Conservation (phyloP, 2,113 vertebrate species). For the Sebastes schlegelii region DNA sequence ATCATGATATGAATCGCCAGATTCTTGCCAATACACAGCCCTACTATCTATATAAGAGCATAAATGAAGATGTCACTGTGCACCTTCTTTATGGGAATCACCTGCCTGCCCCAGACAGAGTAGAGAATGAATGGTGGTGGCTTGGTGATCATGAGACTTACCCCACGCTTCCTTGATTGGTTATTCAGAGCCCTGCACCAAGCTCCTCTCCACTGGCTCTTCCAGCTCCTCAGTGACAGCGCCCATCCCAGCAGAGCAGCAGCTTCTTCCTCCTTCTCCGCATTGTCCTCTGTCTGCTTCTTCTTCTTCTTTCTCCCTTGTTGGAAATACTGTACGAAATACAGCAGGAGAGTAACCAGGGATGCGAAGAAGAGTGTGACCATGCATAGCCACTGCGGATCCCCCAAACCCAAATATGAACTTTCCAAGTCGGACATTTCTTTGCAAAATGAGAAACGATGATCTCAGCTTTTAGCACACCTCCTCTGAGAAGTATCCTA, state of each 20-base stretch:
- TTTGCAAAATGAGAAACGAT: conserved; percentile 52
- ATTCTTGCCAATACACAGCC: no score
- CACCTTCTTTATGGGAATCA: no score
- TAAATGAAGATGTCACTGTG: no score
- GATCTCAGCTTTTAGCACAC: conserved; percentile 42
- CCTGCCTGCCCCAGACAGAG: not conserved
- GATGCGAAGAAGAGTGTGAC: conserved; percentile 87
- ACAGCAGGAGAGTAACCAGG: conserved; percentile 83
- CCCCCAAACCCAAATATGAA: conserved; percentile 77
- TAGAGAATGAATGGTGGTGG: not conserved
- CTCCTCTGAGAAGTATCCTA: conserved; percentile 42
- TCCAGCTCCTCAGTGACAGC: conserved; percentile 90
- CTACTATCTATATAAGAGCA: no score
- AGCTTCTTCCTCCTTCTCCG: conserved; percentile 82
- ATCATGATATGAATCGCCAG: no score
- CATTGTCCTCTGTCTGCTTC: conserved; percentile 24
- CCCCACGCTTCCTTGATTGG: conserved; percentile 83
- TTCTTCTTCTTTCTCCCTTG: conserved; percentile 44
- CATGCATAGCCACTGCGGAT: conserved; percentile 87
- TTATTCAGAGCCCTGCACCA: conserved; percentile 89
- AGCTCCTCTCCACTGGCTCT: conserved; percentile 88
- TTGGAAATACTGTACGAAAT: conserved; percentile 86
- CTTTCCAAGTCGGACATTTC: conserved; percentile 84
- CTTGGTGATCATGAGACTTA: conserved; percentile 76
- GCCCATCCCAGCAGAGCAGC: conserved; percentile 89